Conservation (phyloP, 2,888 invertebrate species). For the Xanthia icteritia region DNA sequence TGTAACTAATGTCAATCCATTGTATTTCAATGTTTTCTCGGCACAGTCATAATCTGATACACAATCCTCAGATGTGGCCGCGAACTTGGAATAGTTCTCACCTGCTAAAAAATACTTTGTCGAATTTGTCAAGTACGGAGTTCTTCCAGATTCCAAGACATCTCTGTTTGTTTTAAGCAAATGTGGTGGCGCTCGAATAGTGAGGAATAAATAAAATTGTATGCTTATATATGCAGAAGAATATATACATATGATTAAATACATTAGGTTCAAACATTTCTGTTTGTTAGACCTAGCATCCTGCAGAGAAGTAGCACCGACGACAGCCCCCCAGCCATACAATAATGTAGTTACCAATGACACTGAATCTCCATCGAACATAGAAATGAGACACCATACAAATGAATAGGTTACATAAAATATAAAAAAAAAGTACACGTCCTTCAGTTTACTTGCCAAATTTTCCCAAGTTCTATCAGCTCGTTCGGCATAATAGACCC, state of each 20-base stretch:
- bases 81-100: constrained; percentile 72
- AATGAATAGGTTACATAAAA: constrained; percentile 77
- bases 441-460: constrained; percentile 73
- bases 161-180: constrained; percentile 75
- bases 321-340: constrained; percentile 78
- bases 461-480: constrained; percentile 76
- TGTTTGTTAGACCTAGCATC: constrained; percentile 77
- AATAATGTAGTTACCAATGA: constrained; percentile 73
- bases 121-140: constrained; percentile 68
- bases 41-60: constrained; percentile 73
- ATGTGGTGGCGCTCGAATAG: constrained; percentile 78
- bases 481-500: constrained; percentile 80
- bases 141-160: constrained; percentile 75
- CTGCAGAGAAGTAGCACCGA: constrained; percentile 76
- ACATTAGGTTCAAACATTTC: constrained; percentile 77
- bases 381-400: constrained; percentile 74
- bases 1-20: constrained; percentile 76
- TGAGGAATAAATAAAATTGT: constrained; percentile 81
- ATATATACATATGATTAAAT: constrained; percentile 78
- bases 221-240: constrained; percentile 78
- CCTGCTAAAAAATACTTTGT: constrained; percentile 77
- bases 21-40: constrained; percentile 66
- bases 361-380: constrained; percentile 70
- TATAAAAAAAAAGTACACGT: constrained; percentile 78
- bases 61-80: constrained; percentile 75